Percentiles rank a stretch among this genome's conserved stretches.
Evolutionary conservation across 2,113 vertebrate genomes (phyloP).

Genomic region (Spheniscus mendiculus): DNA sequence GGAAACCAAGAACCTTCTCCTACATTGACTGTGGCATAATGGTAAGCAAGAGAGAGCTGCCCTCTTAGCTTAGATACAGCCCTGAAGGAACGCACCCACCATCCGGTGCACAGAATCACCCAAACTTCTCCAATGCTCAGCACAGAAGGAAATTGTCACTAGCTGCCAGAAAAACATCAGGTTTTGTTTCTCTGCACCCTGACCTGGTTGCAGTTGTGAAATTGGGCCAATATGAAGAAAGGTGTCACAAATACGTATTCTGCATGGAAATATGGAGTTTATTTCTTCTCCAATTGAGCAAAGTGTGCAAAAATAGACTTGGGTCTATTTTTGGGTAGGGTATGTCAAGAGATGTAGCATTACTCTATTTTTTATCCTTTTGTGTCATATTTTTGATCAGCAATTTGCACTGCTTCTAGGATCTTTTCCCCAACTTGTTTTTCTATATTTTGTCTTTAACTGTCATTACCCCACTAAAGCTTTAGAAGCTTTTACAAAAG

Average conservation of each 20-base stretch:
- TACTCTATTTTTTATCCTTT: not conserved
- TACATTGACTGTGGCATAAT: not conserved
- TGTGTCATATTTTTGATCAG: not conserved
- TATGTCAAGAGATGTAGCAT: not conserved
- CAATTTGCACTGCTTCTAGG: not conserved
- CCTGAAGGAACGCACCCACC: not conserved
- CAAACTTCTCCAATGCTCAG: not conserved
- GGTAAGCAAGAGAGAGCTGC: not conserved
- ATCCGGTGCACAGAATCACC: not conserved
- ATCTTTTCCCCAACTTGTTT: not conserved
- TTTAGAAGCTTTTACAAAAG: not conserved
- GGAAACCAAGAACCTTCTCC: not conserved
- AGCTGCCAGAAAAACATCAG: not conserved
- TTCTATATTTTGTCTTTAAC: not conserved
- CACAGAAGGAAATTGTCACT: not conserved
- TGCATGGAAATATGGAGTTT: not conserved
- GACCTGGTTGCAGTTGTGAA: not conserved
- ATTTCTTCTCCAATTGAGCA: not conserved
- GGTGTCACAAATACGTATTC: not conserved
- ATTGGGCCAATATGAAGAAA: not conserved
- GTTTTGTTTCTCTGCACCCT: not conserved
- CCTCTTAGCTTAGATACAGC: not conserved
- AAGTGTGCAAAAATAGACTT: not conserved
- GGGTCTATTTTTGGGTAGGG: not conserved
- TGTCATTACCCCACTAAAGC: not conserved